phyloP scores from a whole-genome alignment of 2,113 vertebrate genomes.

The Alaudala cheleensis region DNA sequence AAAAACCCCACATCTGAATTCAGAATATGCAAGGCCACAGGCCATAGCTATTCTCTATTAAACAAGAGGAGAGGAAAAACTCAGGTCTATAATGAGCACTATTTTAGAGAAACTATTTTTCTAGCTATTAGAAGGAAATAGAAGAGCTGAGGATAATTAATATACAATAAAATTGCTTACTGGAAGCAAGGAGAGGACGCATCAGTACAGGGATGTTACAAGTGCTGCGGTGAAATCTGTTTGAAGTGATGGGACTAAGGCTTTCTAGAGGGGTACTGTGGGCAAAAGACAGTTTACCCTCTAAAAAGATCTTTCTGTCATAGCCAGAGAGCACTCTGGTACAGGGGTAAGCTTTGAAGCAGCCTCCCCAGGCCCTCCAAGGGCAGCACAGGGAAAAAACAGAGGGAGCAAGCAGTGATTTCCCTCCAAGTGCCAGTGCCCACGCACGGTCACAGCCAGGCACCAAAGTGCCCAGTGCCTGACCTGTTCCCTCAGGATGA shows the following conservation, averaged over 20 bases:
- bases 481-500: background rate
- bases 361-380: background rate
- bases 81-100: background rate
- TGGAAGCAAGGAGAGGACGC: background rate
- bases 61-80: background rate
- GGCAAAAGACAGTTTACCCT: background rate
- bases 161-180: background rate
- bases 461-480: background rate
- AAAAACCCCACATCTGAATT: background rate
- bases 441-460: background rate
- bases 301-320: background rate
- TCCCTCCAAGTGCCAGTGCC: background rate
- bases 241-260: background rate
- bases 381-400: background rate
- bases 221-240: background rate
- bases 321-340: background rate
- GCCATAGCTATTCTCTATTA: background rate
- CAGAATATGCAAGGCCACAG: background rate
- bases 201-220: background rate
- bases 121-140: background rate
- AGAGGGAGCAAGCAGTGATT: too few relatives aligned
- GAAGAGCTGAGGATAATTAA: background rate
- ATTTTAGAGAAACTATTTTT: background rate
- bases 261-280: background rate
- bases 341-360: background rate